These are phyloP conservation scores for Sepioteuthis lessoniana DNA, from an alignment of 2,888 invertebrate species.

Conservation along the genomic window DNA sequence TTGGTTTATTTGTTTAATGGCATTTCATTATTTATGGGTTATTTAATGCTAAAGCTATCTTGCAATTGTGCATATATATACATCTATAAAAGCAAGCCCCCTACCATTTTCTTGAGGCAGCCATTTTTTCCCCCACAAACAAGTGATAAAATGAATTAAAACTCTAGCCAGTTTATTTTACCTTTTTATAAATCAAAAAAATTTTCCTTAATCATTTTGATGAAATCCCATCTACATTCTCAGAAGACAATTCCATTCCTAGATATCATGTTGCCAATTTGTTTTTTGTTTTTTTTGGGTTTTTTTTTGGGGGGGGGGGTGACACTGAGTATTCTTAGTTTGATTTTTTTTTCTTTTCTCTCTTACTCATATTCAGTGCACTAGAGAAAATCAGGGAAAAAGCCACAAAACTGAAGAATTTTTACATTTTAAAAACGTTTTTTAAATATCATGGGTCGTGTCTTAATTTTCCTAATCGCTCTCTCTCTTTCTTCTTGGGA, in stretches of 20 bases:
- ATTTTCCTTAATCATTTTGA: not conserved
- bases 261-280: not conserved
- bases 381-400: not conserved
- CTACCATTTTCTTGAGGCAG: not conserved
- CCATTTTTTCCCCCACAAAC: not conserved
- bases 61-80: no score
- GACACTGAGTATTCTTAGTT: not conserved
- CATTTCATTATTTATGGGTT: no score
- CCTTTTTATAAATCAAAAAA: not conserved
- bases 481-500: no score
- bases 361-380: not conserved
- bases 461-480: not conserved
- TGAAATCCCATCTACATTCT: not conserved
- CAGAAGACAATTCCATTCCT: not conserved
- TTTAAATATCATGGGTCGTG: not conserved
- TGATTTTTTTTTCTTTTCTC: no score
- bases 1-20: no score
- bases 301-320: no score
- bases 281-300: not conserved
- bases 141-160: not conserved
- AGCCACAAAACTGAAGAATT: not conserved
- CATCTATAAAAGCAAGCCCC: slow-evolving; percentile 7
- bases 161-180: not conserved
- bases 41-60: no score
- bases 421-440: not conserved